Percentiles rank a stretch among this genome's conserved stretches.
Conservation (phyloP, 2,888 invertebrate genomes). For the Pegoplata infirma region DNA sequence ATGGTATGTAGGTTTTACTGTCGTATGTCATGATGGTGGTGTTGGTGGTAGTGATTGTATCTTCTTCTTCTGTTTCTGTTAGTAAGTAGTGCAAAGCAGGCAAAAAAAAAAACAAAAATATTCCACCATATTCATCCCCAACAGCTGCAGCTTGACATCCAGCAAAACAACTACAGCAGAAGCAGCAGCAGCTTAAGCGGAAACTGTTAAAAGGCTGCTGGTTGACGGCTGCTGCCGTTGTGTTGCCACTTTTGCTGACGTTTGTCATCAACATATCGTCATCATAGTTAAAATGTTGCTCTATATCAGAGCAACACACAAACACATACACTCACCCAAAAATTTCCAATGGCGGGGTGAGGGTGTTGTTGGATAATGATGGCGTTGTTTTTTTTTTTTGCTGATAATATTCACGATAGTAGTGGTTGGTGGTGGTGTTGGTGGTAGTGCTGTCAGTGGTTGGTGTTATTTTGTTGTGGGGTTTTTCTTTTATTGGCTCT, state of each 20-base stretch:
- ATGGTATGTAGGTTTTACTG: not conserved
- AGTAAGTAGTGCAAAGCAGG: not conserved
- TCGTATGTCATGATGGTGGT: constrained; percentile 12
- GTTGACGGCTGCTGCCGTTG: constrained; percentile 73
- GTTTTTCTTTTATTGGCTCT: constrained; percentile 32
- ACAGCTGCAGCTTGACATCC: constrained; percentile 40
- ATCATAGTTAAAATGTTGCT: constrained; percentile 27
- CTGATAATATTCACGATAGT: no score
- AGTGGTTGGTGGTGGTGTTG: not conserved
- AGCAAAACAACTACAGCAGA: constrained; percentile 39
- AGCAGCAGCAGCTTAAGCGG: constrained; percentile 66
- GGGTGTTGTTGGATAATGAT: constrained; percentile 42
- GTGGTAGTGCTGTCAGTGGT: not conserved
- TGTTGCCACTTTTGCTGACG: constrained; percentile 63
- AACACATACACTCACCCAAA: not conserved
- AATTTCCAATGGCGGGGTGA: constrained; percentile 38
- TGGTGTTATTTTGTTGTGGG: not conserved
- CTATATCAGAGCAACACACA: constrained; percentile 1
- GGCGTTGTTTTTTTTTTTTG: no score
- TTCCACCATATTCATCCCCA: constrained; percentile 46
- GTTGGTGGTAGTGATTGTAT: constrained; percentile 22
- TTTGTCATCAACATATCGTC: constrained; percentile 55
- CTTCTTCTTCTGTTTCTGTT: constrained; percentile 48
- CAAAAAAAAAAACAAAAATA: not conserved
- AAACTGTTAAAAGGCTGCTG: constrained; percentile 76